These are phyloP conservation scores for Spondyliosoma cantharus DNA, from an alignment of 2,797 vertebrate genomes.

Conservation along the genomic window DNA sequence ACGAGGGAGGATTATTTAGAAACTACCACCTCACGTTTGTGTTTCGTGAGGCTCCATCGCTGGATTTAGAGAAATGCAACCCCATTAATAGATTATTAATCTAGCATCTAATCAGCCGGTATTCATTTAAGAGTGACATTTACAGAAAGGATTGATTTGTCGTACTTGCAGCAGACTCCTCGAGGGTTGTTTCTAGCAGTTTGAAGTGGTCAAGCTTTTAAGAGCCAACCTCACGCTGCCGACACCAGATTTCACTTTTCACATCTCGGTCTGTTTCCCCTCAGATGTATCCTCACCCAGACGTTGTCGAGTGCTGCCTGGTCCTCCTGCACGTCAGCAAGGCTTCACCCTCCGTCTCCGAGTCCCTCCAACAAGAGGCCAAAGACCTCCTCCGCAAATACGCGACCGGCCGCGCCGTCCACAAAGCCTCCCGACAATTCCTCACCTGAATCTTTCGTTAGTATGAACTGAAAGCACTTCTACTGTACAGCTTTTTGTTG, in stretches of 20 bases:
- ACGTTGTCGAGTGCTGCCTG: constrained; percentile 93
- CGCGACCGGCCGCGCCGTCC: constrained; percentile 16
- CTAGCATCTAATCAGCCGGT: no score
- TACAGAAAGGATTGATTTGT: not conserved
- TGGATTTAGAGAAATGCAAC: no score
- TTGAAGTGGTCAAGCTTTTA: not conserved
- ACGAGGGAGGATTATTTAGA: no score
- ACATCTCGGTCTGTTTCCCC: constrained; percentile 17
- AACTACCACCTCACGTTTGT: no score
- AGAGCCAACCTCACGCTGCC: no score
- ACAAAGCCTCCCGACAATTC: constrained; percentile 65
- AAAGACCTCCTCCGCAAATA: constrained; percentile 84
- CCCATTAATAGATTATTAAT: no score
- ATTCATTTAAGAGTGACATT: not conserved
- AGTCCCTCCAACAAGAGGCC: constrained; percentile 76
- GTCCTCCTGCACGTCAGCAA: constrained; percentile 85
- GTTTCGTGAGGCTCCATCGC: no score
- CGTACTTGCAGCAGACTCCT: not conserved
- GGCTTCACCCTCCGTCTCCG: constrained; percentile 63
- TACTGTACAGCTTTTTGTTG: constrained; percentile 49
- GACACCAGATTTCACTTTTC: not conserved
- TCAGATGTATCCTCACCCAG: constrained; percentile 89
- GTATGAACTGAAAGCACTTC: constrained; percentile 13
- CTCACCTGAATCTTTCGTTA: constrained; percentile 16
- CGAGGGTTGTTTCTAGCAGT: not conserved